phyloP scores from a whole-genome alignment of 1,140 invertebrate species.

The Protaetia brevitarsis region DNA sequence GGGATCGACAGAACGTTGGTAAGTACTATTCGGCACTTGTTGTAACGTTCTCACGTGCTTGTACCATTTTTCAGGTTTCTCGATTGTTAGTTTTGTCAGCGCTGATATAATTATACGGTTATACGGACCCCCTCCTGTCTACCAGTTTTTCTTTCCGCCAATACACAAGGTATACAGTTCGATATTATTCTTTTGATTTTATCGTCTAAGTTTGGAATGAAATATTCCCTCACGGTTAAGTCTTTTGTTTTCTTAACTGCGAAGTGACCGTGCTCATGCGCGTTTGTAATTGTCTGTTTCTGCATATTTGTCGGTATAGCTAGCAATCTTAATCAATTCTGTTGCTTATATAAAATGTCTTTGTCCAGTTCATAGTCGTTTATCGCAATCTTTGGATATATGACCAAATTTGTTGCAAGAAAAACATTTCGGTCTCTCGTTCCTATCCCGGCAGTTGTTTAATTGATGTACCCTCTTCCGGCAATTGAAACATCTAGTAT shows the following conservation, averaged over 20 bases:
- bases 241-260: constrained; percentile 44
- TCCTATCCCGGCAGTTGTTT: too few species aligned
- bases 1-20: too few species aligned
- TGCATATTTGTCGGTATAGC: constrained; percentile 21
- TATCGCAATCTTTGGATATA: too few species aligned
- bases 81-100: constrained; percentile 27
- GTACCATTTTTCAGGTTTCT: too few species aligned
- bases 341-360: not conserved
- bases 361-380: not conserved
- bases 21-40: too few species aligned
- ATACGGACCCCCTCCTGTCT: constrained; percentile 47
- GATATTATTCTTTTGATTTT: too few species aligned
- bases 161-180: constrained; percentile 48
- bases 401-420: too few species aligned
- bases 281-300: constrained; percentile 18
- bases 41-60: too few species aligned
- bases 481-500: too few species aligned
- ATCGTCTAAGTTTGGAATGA: constrained; percentile 40
- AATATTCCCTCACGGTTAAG: constrained; percentile 46
- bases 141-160: constrained; percentile 45
- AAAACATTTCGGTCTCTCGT: too few species aligned
- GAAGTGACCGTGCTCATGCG: constrained; percentile 29
- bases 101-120: constrained; percentile 33
- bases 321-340: not conserved
- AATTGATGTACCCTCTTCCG: too few species aligned